These are phyloP conservation scores for Zosterops borbonicus DNA, from an alignment of 2,113 vertebrate species.

Conservation along the genomic window DNA sequence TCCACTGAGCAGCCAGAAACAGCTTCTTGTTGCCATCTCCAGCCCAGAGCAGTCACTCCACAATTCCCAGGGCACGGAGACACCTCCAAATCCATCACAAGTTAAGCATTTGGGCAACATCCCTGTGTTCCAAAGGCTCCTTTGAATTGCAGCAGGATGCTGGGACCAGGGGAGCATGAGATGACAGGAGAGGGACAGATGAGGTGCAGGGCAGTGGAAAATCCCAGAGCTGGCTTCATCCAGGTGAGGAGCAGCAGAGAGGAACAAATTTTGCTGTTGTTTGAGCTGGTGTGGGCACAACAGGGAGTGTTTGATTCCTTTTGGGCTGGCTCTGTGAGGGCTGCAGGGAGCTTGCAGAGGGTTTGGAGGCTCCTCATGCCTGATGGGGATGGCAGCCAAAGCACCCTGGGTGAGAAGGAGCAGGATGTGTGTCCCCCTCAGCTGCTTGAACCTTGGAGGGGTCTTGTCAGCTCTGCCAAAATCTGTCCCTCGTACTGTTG, in stretches of 20 bases:
- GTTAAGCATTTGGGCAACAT: not conserved
- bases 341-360: not conserved
- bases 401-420: not conserved
- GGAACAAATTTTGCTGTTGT: not conserved
- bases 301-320: fast-evolving
- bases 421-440: fast-evolving
- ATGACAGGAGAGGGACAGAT: not conserved
- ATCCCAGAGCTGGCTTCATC: not conserved
- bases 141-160: not conserved
- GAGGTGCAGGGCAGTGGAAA: slow-evolving; percentile 12
- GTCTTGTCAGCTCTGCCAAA: not conserved
- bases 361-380: not conserved
- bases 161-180: fast-evolving
- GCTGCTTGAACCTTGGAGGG: not conserved
- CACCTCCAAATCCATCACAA: not conserved
- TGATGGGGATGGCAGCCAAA: not conserved
- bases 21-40: not conserved
- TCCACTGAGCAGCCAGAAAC: slow-evolving; percentile 7
- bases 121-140: not conserved
- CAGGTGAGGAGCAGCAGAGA: not conserved
- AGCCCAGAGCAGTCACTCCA: fast-evolving
- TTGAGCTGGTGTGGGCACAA: not conserved
- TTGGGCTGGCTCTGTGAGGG: fast-evolving
- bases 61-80: not conserved
- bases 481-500: not conserved